Evolutionary conservation across 1,140 invertebrate genomes (phyloP).

Genomic region (Drosophila sturtevanti): DNA sequence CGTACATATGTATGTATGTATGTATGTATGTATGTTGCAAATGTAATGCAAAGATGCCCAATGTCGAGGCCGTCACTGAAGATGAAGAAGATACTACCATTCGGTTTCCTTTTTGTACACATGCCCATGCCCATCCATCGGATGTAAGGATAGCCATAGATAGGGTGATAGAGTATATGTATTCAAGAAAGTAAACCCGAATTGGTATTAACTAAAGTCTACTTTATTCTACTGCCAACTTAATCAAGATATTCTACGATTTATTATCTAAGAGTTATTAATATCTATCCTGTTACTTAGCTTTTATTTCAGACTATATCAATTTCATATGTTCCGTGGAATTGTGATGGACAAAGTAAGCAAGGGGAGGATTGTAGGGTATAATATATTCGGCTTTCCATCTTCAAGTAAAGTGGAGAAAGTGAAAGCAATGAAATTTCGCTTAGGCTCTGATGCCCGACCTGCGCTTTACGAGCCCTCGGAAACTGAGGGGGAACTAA

Average conservation of each 20-base stretch:
- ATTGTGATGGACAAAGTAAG: too few relatives aligned
- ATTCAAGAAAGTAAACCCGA: background rate
- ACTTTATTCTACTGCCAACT: too few relatives aligned
- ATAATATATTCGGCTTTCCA: background rate
- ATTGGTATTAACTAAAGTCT: too few relatives aligned
- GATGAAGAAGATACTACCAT: background rate
- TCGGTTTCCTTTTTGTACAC: background rate
- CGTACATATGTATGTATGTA: background rate
- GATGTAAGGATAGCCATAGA: background rate
- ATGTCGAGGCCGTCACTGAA: slow-evolving; percentile 10
- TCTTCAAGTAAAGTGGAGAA: slow-evolving; percentile 34
- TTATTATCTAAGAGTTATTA: too few relatives aligned
- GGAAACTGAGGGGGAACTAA: background rate
- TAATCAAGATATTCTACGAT: too few relatives aligned
- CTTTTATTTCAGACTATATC: too few relatives aligned
- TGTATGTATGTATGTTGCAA: too few relatives aligned
- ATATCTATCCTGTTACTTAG: too few relatives aligned
- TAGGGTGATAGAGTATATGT: background rate
- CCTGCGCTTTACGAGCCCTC: slow-evolving; percentile 57
- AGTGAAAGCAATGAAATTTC: slow-evolving; percentile 70
- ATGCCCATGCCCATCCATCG: background rate
- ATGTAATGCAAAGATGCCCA: too few relatives aligned
- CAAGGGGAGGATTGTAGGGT: too few relatives aligned
- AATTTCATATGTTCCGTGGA: background rate
- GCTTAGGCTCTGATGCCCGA: slow-evolving; percentile 44